Evolutionary conservation across 2,797 vertebrate species (phyloP).

Genomic region (Cirrhinus mrigala): DNA sequence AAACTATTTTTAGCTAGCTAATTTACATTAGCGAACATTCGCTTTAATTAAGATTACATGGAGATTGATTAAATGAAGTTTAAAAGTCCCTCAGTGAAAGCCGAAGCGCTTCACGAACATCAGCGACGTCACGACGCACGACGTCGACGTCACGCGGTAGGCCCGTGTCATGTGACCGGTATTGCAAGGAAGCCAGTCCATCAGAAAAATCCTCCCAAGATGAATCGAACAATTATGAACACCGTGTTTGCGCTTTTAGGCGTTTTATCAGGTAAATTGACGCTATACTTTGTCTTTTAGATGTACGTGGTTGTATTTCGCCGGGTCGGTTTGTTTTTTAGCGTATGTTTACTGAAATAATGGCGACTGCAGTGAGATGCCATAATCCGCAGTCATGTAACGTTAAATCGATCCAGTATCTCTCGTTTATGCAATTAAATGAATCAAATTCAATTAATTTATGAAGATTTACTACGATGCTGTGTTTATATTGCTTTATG

Average conservation of each 20-base stretch:
- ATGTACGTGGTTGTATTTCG: background rate
- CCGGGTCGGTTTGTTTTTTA: background rate
- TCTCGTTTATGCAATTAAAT: background rate
- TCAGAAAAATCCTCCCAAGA: constrained; percentile 30
- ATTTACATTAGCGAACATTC: background rate
- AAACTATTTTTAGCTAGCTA: background rate
- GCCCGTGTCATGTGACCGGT: constrained; percentile 51
- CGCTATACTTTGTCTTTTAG: background rate
- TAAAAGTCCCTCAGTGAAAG: background rate
- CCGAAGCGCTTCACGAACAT: too few relatives aligned
- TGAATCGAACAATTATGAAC: constrained; percentile 44
- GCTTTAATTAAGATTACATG: background rate
- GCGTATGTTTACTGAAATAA: constrained; percentile 9
- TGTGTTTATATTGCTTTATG: background rate
- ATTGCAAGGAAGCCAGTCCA: constrained; percentile 37
- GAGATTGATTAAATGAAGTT: background rate
- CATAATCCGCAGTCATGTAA: constrained; percentile 4
- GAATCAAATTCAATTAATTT: accelerated
- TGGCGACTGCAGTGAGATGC: constrained; percentile 24
- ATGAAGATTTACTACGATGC: background rate
- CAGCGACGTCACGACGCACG: background rate
- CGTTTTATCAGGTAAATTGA: constrained; percentile 43
- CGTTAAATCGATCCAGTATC: too few relatives aligned
- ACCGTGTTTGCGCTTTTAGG: constrained; percentile 1
- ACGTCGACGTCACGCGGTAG: constrained; percentile 29